Percentiles rank a stretch among this genome's conserved stretches.
phyloP scores from a whole-genome alignment of 2,888 invertebrate genomes.

The Autographa gamma region DNA sequence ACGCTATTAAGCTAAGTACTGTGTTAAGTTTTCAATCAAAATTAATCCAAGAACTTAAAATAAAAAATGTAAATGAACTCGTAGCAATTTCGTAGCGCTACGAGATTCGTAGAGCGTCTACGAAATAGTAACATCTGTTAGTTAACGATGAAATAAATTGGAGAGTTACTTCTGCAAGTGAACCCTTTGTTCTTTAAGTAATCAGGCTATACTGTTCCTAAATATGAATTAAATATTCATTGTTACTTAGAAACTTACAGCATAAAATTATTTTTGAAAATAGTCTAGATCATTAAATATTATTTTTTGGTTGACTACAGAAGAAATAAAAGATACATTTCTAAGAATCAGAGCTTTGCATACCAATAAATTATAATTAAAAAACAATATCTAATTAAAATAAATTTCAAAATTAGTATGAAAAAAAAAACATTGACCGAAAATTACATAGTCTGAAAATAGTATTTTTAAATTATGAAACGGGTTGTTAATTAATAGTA shows the following conservation, averaged over 20 bases:
- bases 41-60: not conserved
- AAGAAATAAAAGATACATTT: too few relatives aligned
- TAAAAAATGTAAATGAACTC: constrained; percentile 23
- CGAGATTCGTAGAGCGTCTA: constrained; percentile 36
- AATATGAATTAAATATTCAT: constrained; percentile 17
- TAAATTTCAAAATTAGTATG: too few relatives aligned
- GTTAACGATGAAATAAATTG: constrained; percentile 19
- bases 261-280: not conserved
- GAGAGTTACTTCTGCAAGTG: constrained; percentile 13
- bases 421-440: too few relatives aligned
- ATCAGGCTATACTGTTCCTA: constrained; percentile 19
- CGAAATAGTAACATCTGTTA: constrained; percentile 25
- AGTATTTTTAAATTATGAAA: not conserved
- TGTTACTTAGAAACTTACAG: not conserved
- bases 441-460: not conserved
- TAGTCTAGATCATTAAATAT: not conserved
- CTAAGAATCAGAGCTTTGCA: too few relatives aligned
- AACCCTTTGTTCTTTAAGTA: constrained; percentile 19
- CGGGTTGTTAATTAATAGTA: constrained; percentile 16
- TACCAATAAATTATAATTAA: too few relatives aligned
- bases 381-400: too few relatives aligned
- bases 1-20: not conserved
- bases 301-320: too few relatives aligned
- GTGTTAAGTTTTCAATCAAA: constrained; percentile 13
- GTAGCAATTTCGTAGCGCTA: constrained; percentile 33